Evolutionary conservation across 2,888 invertebrate species (phyloP).

Genomic region (Luffia ferchaultella): DNA sequence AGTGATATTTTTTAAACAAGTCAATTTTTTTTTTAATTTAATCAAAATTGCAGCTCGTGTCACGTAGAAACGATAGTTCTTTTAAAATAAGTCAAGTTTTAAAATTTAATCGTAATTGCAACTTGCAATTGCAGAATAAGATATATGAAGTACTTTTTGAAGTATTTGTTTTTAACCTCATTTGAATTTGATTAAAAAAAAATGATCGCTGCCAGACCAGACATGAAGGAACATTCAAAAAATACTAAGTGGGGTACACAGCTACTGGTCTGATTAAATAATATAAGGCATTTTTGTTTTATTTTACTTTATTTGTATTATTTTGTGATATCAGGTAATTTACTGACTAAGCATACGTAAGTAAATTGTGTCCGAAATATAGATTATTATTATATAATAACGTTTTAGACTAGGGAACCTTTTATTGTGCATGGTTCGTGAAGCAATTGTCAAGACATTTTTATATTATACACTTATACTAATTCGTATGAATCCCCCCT

Average conservation of each 20-base stretch:
- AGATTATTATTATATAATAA: not conserved
- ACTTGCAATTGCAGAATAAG: no score
- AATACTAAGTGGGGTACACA: not conserved
- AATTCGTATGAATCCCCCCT: not conserved
- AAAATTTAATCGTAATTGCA: no score
- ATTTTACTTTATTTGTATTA: not conserved
- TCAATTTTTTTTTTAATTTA: no score
- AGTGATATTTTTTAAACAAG: no score
- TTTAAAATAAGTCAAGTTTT: no score
- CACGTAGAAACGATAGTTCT: no score
- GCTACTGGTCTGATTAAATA: not conserved
- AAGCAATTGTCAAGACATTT: not conserved
- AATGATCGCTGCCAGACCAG: no score
- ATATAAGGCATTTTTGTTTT: not conserved
- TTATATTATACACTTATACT: not conserved
- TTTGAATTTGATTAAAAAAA: no score
- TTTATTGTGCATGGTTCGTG: not conserved
- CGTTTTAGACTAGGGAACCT: not conserved
- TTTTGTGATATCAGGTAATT: not conserved
- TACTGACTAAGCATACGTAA: not conserved
- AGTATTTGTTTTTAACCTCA: no score
- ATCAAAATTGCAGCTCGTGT: no score
- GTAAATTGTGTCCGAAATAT: not conserved
- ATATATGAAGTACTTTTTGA: no score
- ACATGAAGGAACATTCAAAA: no score